A percentile compares a stretch with the other conserved stretches of the same genome.
These are phyloP conservation scores for Hydropotes inermis DNA, from an alignment of 2,113 vertebrate species.

Conservation along the genomic window DNA sequence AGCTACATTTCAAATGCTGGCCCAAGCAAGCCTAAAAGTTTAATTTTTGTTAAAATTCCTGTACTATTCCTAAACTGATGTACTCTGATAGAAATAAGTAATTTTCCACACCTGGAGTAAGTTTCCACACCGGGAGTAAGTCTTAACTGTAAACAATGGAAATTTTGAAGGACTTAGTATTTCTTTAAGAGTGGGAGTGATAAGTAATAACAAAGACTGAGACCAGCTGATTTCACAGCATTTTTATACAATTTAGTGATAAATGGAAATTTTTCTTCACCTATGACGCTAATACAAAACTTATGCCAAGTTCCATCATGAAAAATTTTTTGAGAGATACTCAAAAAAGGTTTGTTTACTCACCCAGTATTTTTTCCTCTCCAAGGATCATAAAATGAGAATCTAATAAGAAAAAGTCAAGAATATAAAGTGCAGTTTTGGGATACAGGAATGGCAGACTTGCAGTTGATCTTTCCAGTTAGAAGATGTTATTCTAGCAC, in stretches of 20 bases:
- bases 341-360: slow-evolving; percentile 5
- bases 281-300: not conserved
- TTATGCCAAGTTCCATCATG: not conserved
- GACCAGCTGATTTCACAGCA: not conserved
- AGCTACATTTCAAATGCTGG: slow-evolving; percentile 17
- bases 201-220: slow-evolving; percentile 39
- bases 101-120: too few relatives aligned
- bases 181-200: not conserved
- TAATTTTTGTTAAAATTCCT: not conserved
- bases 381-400: not conserved
- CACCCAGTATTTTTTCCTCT: not conserved
- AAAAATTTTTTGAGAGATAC: not conserved
- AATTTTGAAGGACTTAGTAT: not conserved
- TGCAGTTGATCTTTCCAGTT: not conserved
- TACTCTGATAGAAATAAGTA: not conserved
- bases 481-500: not conserved
- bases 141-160: slow-evolving; percentile 37
- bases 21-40: not conserved
- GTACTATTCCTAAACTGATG: not conserved
- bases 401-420: not conserved
- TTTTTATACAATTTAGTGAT: not conserved
- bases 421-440: not conserved
- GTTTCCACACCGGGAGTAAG: not conserved
- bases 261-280: slow-evolving; percentile 42
- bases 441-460: not conserved